A percentile compares a stretch with the other conserved stretches of the same genome.
These are phyloP conservation scores for Onychorhynchus coronatus DNA, from an alignment of 2,113 vertebrate genomes.

Conservation along the genomic window DNA sequence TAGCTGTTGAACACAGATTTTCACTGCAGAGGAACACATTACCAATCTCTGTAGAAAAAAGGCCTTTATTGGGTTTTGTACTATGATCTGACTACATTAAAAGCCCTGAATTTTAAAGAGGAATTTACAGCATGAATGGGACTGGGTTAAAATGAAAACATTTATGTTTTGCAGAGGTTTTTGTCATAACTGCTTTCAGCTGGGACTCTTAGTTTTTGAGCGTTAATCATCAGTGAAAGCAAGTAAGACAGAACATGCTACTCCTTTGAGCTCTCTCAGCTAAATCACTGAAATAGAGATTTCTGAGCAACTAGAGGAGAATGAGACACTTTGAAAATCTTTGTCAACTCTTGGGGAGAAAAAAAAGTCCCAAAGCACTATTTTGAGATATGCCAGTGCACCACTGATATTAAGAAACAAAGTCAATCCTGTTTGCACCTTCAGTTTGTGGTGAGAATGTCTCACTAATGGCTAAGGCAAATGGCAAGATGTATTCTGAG, in stretches of 20 bases:
- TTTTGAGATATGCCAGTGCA: background rate
- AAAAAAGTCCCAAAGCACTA: rapidly evolving
- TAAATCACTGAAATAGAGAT: background rate
- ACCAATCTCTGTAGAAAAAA: background rate
- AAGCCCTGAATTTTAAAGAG: background rate
- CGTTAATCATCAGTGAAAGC: background rate
- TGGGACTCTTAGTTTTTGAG: background rate
- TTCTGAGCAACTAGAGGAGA: background rate
- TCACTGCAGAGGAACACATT: background rate
- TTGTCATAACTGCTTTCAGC: background rate
- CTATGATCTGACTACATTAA: background rate
- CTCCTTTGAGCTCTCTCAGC: background rate
- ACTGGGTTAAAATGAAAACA: background rate
- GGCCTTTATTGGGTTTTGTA: background rate
- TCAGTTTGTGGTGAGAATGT: background rate
- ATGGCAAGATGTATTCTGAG: background rate
- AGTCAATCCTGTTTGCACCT: background rate
- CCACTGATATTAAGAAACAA: background rate
- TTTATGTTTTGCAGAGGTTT: background rate
- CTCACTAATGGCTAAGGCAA: background rate
- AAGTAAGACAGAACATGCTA: background rate
- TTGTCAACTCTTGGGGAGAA: background rate
- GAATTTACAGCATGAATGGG: background rate
- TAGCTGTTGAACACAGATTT: background rate
- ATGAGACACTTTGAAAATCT: background rate